phyloP scores from a whole-genome alignment of 2,113 vertebrate species.

The Garra rufa region DNA sequence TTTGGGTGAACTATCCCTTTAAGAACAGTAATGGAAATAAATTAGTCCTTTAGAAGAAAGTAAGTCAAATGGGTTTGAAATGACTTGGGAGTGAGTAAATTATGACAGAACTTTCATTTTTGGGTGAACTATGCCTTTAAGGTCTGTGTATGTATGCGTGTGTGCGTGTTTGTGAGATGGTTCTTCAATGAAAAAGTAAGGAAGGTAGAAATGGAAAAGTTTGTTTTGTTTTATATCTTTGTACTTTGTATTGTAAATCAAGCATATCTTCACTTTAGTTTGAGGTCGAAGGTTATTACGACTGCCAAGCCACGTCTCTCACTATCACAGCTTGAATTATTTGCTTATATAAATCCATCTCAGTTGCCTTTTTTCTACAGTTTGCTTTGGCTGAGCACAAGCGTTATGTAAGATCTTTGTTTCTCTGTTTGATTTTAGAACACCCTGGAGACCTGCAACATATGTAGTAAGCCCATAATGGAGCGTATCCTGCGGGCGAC shows the following conservation, averaged over 20 bases:
- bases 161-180: not conserved
- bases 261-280: not conserved
- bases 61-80: not conserved
- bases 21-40: not conserved
- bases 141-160: not conserved
- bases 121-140: not conserved
- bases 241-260: not conserved
- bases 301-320: not conserved
- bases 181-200: not conserved
- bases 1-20: not conserved
- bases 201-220: not conserved
- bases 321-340: not conserved
- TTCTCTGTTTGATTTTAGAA: conserved; percentile 77
- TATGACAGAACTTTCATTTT: not conserved
- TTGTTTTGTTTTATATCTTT: not conserved
- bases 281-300: not conserved
- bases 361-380: not conserved
- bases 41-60: not conserved
- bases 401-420: conserved; percentile 36
- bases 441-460: conserved; percentile 93
- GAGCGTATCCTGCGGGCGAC: conserved; percentile 96
- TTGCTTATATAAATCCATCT: not conserved
- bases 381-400: not conserved
- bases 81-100: not conserved
- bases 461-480: conserved; percentile 96